Conservation (phyloP, 2,113 vertebrate genomes). For the Calyptommatus sinebrachiatus region DNA sequence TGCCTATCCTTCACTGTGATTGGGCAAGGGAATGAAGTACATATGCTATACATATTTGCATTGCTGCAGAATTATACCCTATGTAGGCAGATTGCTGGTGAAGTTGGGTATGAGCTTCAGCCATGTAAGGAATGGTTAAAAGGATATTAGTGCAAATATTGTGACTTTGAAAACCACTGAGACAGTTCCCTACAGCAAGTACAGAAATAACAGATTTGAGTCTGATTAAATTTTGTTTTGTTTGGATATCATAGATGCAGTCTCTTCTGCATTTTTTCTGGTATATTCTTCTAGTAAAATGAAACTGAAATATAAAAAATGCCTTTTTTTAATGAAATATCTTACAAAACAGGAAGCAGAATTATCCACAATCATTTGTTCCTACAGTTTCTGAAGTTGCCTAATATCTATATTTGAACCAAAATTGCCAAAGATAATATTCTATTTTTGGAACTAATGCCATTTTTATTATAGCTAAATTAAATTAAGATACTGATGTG, state of each 20-base stretch:
- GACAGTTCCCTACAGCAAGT: too few species aligned
- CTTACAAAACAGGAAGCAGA: neutral
- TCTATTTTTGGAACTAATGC: slow-evolving; percentile 53
- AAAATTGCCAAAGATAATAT: slow-evolving; percentile 56
- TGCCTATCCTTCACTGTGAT: too few species aligned
- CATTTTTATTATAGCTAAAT: slow-evolving; percentile 58
- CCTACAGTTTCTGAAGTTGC: slow-evolving; percentile 13
- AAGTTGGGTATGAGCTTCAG: too few species aligned
- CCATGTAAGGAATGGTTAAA: too few species aligned
- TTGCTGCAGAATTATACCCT: too few species aligned
- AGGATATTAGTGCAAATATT: too few species aligned
- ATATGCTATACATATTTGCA: too few species aligned
- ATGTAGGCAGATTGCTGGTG: too few species aligned
- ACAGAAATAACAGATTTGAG: neutral
- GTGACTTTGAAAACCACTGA: too few species aligned
- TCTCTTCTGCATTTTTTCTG: neutral
- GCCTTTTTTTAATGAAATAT: neutral
- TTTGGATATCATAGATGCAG: neutral
- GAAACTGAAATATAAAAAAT: neutral
- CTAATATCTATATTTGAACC: slow-evolving; percentile 53
- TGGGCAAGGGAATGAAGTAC: too few species aligned
- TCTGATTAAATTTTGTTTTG: neutral
- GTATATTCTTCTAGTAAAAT: neutral
- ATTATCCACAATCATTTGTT: slow-evolving; percentile 18
- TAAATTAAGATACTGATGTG: slow-evolving; percentile 67